phyloP scores from a whole-genome alignment of 2,113 vertebrate genomes.

The Pyxicephalus adspersus region DNA sequence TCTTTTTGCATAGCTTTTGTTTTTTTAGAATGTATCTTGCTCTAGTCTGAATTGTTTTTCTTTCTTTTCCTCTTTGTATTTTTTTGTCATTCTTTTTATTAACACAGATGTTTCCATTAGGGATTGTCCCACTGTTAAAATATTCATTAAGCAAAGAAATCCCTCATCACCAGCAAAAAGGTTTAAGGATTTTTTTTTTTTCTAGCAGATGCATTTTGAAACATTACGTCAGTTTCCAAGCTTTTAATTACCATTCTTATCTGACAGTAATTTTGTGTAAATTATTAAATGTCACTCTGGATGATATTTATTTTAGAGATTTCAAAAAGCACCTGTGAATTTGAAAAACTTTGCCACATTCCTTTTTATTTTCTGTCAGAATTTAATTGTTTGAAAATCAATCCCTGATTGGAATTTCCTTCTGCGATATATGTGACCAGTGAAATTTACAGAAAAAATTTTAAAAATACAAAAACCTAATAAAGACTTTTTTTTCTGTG shows the following conservation, averaged over 20 bases:
- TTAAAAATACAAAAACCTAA: background rate
- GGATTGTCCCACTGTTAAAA: slow-evolving; percentile 68
- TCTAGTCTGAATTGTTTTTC: slow-evolving; percentile 66
- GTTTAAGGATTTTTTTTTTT: slow-evolving; percentile 52
- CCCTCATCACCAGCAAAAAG: slow-evolving; percentile 61
- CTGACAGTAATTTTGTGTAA: slow-evolving; percentile 74
- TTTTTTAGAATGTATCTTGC: slow-evolving; percentile 63
- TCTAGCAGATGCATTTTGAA: slow-evolving; percentile 66
- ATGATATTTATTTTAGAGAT: slow-evolving; percentile 77
- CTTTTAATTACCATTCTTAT: slow-evolving; percentile 75
- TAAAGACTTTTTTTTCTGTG: background rate
- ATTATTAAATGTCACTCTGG: slow-evolving; percentile 77
- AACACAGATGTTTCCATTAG: slow-evolving; percentile 72
- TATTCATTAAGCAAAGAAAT: slow-evolving; percentile 63
- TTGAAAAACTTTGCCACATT: slow-evolving; percentile 67
- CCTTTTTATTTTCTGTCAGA: slow-evolving; percentile 68
- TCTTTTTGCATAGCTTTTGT: slow-evolving; percentile 68
- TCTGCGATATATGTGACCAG: slow-evolving; percentile 67
- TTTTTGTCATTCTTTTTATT: slow-evolving; percentile 69
- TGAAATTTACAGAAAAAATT: slow-evolving; percentile 61
- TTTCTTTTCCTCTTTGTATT: slow-evolving; percentile 62
- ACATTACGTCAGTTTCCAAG: slow-evolving; percentile 66
- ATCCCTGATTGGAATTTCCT: slow-evolving; percentile 63
- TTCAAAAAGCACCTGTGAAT: slow-evolving; percentile 75
- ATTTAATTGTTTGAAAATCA: slow-evolving; percentile 70